Evolutionary conservation across 2,113 vertebrate genomes (phyloP).

Genomic region (Ophthalmolycus amberensis): DNA sequence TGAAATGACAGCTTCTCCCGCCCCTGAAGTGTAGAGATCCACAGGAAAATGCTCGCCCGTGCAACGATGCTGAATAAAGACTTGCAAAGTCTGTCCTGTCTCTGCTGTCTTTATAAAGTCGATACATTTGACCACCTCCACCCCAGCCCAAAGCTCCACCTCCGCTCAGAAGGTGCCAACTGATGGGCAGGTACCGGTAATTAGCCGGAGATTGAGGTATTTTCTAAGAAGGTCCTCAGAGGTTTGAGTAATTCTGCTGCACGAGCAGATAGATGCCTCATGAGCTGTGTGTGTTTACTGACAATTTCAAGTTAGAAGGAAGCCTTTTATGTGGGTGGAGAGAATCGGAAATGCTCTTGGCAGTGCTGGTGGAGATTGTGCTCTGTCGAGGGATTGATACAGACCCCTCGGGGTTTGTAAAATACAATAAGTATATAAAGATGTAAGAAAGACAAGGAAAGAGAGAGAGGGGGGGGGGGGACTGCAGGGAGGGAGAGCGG

Average conservation of each 20-base stretch:
- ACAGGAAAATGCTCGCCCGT: neutral
- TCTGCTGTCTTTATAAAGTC: conserved; percentile 40
- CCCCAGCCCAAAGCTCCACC: neutral
- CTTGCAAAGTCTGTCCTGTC: conserved; percentile 8
- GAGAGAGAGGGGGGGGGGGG: neutral
- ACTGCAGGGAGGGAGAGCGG: neutral
- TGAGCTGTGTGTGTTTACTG: conserved; percentile 38
- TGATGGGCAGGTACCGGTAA: conserved; percentile 71
- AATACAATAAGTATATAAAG: conserved; percentile 54
- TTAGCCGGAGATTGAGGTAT: conserved; percentile 55
- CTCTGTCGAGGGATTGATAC: conserved; percentile 42
- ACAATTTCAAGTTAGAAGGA: conserved; percentile 46
- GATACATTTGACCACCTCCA: conserved; percentile 18
- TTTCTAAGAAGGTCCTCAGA: conserved; percentile 41
- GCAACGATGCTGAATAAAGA: conserved; percentile 32
- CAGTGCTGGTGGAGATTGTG: conserved; percentile 54
- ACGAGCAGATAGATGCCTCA: conserved; percentile 32
- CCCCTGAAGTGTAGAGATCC: conserved; percentile 9
- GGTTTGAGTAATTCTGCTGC: conserved; percentile 46
- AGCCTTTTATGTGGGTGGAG: conserved; percentile 59
- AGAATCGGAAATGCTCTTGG: conserved; percentile 58
- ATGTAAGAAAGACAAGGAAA: conserved; percentile 40
- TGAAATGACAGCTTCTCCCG: conserved; percentile 22
- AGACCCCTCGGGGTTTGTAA: conserved; percentile 48
- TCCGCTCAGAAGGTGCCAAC: neutral